Evolutionary conservation across 2,797 vertebrate genomes (phyloP), one percentile per base, ranked within the genome.

Genomic region (Paratrypauchen microcephalus): DNA sequence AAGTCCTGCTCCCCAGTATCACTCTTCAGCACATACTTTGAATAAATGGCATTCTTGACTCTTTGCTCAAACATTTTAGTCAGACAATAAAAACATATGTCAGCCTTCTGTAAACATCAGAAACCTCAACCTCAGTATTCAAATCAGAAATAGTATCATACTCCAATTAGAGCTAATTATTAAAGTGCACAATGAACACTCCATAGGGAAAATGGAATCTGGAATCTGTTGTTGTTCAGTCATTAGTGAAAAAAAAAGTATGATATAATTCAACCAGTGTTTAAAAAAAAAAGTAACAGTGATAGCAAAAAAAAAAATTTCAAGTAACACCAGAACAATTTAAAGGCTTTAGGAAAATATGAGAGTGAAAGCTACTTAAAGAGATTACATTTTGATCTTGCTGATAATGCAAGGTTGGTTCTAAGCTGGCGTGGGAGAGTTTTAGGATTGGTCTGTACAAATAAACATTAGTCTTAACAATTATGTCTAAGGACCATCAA

Each of bases 1-100:
- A 88, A 86, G 75, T 90, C 91, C 74, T 85, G 90, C 86, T 91
- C 60, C 8, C 69, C 65, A 79, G 88, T 80, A 78, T 84, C 78
- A 69, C 65, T 58, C 28, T 30, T 74, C 62, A 55, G 73, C 32
- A 32, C 83, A 84, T 76, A 83, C 30, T 21, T 71, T 26, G 59
- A 74, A 79, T 69, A 59, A 68, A 59, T 65, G 26, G 19, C 78
- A 89, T 91, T 90, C 81, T 68, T 70, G 24, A 36, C 74, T 63
- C 70, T 45, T 16, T 45, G 52, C 74, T 77, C 68, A 82, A 41
- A 47, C 41, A 71, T 66, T 70, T 74, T 6, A 54, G 36, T 69
- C 47, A 69, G 28, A 72, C 9, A 12, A 64, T 66, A 21, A 55
- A n/a, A 72, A 76, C 41, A 45, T 8, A 47, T 64, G 57, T 55